Evolutionary conservation across 1,140 invertebrate species (phyloP), one percentile per base, ranked within the genome.

Genomic region (Patella vulgata): DNA sequence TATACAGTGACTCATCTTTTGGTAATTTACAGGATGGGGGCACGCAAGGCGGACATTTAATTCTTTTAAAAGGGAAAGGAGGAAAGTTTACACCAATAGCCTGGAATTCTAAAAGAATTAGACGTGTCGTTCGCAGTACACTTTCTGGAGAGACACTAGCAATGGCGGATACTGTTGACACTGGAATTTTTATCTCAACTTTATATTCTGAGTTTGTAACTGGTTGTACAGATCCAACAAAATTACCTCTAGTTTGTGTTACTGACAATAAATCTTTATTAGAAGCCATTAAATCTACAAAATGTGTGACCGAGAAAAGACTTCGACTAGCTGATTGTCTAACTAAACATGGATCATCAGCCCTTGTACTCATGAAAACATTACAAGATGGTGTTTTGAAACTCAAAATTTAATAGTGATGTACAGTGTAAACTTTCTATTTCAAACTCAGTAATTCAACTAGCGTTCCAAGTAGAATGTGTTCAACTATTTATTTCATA

Each of bases 221-320:
- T 36, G 33, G 14, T 36, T 8, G 14, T 36, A 8, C 6, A 5
- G 14, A 36, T 14, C 5, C 5, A 8, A 36, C 5, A 8, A 5
- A 14, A 36, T 33, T 52, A 23, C 31, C 23, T 5, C 46, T 59
- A 25, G 30, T 21, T 39, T 64, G 62, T 53, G 5, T 58, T 8
- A 52, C 52, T 30, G 55, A 68, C 30, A 36, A 23, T 51, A 14
- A 52, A 14, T 68, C 66, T 12, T 42, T 68, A 14, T 48, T 14
- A n/a, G 55, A 64, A 39, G 56, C 60, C 6, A 47, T 64, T 11
- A 40, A 64, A 40, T 68, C 66, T 28, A 63, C 60, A 40, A 68
- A 68, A 25, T 42, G 43, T 52, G 61, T 68, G 11, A 31, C 60
- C 1, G 61, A 68, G 5, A 68, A 64, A 60, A 54, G 60, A 21